A percentile compares a stretch with the other conserved stretches of the same genome.
These are phyloP conservation scores for Salticus scenicus DNA, from an alignment of 2,888 invertebrate species.

Conservation along the genomic window DNA sequence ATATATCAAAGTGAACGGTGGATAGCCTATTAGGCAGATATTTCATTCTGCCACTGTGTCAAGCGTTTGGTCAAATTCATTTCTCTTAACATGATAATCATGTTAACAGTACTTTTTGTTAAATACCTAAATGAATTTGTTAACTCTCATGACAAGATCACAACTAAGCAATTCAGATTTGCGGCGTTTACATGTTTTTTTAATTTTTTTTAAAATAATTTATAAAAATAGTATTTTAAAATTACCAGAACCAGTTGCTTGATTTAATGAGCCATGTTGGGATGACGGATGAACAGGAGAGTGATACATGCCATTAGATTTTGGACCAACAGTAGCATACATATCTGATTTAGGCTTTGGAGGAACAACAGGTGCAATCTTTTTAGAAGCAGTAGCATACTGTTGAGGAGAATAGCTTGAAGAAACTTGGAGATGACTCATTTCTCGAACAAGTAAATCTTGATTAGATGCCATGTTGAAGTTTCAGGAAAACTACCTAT, in stretches of 20 bases:
- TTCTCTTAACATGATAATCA: too few species aligned
- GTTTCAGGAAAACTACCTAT: not conserved
- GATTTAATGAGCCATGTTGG: constrained; percentile 10
- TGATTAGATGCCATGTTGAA: constrained; percentile 56
- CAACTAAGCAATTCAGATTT: too few species aligned
- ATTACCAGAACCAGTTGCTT: constrained; percentile 8
- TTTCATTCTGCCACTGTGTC: too few species aligned
- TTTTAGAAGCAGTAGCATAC: constrained; percentile 55
- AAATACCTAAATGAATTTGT: too few species aligned
- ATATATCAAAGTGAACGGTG: too few species aligned
- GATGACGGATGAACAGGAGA: constrained; percentile 38
- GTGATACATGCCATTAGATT: constrained; percentile 67
- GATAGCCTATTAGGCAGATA: too few species aligned
- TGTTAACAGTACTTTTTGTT: too few species aligned
- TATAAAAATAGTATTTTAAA: too few species aligned
- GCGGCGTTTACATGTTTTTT: too few species aligned
- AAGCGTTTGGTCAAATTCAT: too few species aligned
- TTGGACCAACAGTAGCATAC: constrained; percentile 50
- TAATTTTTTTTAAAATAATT: too few species aligned
- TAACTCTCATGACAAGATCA: too few species aligned
- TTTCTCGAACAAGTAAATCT: constrained; percentile 63
- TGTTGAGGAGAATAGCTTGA: constrained; percentile 64
- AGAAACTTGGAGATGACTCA: constrained; percentile 61
- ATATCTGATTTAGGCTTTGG: constrained; percentile 68
- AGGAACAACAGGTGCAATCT: constrained; percentile 63